Evolutionary conservation across 1,140 invertebrate genomes (phyloP).

Genomic region (Uloborus diversus): DNA sequence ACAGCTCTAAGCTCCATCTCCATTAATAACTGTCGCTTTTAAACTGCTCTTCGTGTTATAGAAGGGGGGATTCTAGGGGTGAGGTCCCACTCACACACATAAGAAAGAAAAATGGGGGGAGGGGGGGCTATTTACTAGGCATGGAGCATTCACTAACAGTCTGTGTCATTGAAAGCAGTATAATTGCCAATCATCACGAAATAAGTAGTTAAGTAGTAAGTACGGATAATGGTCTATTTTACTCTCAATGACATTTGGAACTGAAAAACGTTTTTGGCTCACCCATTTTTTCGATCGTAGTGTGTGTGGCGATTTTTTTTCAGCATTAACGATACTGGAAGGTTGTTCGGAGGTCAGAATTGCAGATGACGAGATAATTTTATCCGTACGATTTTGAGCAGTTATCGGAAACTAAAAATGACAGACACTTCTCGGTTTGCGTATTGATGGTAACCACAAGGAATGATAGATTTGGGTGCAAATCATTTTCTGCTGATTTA

Average conservation of each 20-base stretch:
- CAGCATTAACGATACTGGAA: conserved; percentile 16
- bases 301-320: conserved; percentile 18
- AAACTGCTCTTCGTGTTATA: conserved; percentile 49
- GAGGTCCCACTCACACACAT: not conserved
- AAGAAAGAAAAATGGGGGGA: conserved; percentile 19
- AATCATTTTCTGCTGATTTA: no score
- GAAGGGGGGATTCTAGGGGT: conserved; percentile 21
- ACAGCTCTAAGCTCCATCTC: conserved; percentile 43
- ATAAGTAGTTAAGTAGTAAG: conserved; percentile 54
- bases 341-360: conserved; percentile 21
- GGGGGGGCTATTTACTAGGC: conserved; percentile 40
- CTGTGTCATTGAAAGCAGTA: conserved; percentile 47
- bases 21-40: conserved; percentile 51
- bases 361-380: conserved; percentile 40
- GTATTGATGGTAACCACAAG: not conserved
- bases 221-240: conserved; percentile 53
- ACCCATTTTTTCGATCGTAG: conserved; percentile 7
- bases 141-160: conserved; percentile 32
- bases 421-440: not conserved
- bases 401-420: conserved; percentile 47
- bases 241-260: conserved; percentile 51
- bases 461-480: not conserved
- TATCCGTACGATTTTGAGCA: conserved; percentile 25
- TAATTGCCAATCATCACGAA: conserved; percentile 54
- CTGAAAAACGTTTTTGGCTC: conserved; percentile 40